These are phyloP conservation scores for Microcebus jonahi DNA, from an alignment of 2,113 vertebrate species.

Conservation along the genomic window DNA sequence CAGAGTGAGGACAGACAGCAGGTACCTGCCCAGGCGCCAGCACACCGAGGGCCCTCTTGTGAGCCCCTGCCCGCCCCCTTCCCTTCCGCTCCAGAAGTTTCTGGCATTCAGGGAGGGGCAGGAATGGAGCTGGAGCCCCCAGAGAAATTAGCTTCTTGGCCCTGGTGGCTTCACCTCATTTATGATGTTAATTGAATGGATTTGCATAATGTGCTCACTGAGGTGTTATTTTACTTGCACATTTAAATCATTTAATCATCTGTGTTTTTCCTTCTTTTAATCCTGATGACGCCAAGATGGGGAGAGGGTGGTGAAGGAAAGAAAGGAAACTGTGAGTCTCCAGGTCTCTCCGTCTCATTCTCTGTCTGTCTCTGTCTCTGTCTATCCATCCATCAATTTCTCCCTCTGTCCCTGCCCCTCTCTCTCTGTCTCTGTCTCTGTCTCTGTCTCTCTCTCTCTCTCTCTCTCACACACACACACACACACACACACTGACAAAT, in stretches of 20 bases:
- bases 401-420: not conserved
- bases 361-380: not conserved
- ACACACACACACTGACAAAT: not conserved
- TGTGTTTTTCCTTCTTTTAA: conserved; percentile 26
- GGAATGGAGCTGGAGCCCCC: not conserved
- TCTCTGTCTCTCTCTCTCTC: not conserved
- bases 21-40: not conserved
- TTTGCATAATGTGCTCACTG: conserved; percentile 68
- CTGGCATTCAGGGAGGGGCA: not conserved
- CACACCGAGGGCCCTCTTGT: rapidly evolving
- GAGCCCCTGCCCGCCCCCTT: not conserved
- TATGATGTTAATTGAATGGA: conserved; percentile 70
- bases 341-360: not conserved
- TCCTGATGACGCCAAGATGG: conserved; percentile 39
- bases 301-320: not conserved
- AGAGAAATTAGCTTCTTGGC: conserved; percentile 41
- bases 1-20: rapidly evolving
- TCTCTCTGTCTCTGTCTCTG: not conserved
- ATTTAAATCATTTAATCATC: conserved; percentile 70
- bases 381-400: no score
- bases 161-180: conserved; percentile 58
- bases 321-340: not conserved
- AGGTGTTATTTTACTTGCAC: conserved; percentile 65
- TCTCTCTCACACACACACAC: not conserved
- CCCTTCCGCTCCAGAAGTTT: not conserved